A percentile compares a stretch with the other conserved stretches of the same genome.
These are phyloP conservation scores for Serripes groenlandicus DNA, from an alignment of 2,888 invertebrate genomes.

Conservation along the genomic window DNA sequence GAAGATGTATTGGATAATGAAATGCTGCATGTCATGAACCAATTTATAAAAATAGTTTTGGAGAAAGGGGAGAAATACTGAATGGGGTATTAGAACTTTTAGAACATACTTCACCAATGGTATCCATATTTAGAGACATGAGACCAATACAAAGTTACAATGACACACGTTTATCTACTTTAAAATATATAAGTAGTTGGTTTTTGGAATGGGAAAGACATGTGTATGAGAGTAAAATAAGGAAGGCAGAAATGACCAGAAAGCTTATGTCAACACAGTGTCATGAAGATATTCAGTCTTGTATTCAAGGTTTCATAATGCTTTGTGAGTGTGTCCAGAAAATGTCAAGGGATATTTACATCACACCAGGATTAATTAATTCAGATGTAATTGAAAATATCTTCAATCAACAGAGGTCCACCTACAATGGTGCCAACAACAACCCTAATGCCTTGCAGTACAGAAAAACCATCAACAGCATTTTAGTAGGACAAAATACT, in stretches of 20 bases:
- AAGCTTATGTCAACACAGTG: constrained; percentile 29
- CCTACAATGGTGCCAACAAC: constrained; percentile 40
- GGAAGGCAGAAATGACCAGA: constrained; percentile 9
- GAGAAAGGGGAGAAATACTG: constrained; percentile 35
- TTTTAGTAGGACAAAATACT: constrained; percentile 36
- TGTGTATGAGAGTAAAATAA: neutral
- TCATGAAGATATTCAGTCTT: constrained; percentile 37
- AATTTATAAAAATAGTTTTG: constrained; percentile 39
- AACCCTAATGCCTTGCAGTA: constrained; percentile 42
- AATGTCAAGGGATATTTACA: neutral
- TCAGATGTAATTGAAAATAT: constrained; percentile 52
- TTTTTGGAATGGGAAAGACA: constrained; percentile 24
- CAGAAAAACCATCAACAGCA: constrained; percentile 29
- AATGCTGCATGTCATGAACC: constrained; percentile 41
- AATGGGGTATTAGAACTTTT: constrained; percentile 45
- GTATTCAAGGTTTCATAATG: constrained; percentile 28
- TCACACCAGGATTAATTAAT: constrained; percentile 31
- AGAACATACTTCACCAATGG: constrained; percentile 37
- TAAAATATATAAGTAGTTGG: constrained; percentile 26
- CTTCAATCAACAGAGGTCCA: constrained; percentile 38
- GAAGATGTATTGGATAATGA: constrained; percentile 47
- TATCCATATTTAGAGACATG: constrained; percentile 33
- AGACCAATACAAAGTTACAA: constrained; percentile 27
- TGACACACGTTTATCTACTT: constrained; percentile 15
- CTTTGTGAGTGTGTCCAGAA: neutral